Conservation (phyloP, 2,888 invertebrate genomes). For the Venusia cambrica region DNA sequence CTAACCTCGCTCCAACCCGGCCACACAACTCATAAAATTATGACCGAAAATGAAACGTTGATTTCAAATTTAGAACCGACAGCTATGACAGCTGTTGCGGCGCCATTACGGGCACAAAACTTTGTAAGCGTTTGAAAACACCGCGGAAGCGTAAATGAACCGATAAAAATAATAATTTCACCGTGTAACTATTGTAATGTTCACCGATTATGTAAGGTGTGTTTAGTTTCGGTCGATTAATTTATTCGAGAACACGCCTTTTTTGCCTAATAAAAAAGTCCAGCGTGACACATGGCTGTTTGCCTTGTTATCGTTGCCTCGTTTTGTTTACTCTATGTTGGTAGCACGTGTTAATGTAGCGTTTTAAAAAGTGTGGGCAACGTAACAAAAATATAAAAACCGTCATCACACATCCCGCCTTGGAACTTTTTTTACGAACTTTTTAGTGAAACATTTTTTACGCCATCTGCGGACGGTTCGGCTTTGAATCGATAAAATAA, state of each 20-base stretch:
- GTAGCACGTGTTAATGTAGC: conserved; percentile 63
- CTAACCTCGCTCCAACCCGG: conserved; percentile 39
- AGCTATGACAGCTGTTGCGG: conserved; percentile 68
- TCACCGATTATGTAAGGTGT: conserved; percentile 51
- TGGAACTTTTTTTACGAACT: conserved; percentile 24
- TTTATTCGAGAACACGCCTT: conserved; percentile 41
- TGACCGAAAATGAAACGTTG: conserved; percentile 51
- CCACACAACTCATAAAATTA: conserved; percentile 51
- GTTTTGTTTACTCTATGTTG: conserved; percentile 45
- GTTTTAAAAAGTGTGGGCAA: conserved; percentile 39
- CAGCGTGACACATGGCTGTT: conserved; percentile 47
- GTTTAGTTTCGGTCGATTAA: conserved; percentile 66
- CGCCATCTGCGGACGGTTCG: conserved; percentile 39
- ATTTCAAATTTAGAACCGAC: conserved; percentile 74
- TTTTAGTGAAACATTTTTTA: conserved; percentile 34
- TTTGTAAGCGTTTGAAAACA: background rate
- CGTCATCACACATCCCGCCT: conserved; percentile 41
- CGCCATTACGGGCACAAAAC: conserved; percentile 54
- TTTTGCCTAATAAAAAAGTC: conserved; percentile 41
- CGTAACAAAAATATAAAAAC: conserved; percentile 37
- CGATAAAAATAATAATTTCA: conserved; percentile 64
- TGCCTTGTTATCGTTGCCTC: conserved; percentile 31
- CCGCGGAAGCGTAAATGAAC: conserved; percentile 55
- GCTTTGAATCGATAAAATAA: conserved; percentile 52
- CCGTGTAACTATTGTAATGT: conserved; percentile 54